A percentile compares a stretch with the other conserved stretches of the same genome.
Conservation (phyloP, 1,140 invertebrate species). For the Drosophila oshimai region DNA sequence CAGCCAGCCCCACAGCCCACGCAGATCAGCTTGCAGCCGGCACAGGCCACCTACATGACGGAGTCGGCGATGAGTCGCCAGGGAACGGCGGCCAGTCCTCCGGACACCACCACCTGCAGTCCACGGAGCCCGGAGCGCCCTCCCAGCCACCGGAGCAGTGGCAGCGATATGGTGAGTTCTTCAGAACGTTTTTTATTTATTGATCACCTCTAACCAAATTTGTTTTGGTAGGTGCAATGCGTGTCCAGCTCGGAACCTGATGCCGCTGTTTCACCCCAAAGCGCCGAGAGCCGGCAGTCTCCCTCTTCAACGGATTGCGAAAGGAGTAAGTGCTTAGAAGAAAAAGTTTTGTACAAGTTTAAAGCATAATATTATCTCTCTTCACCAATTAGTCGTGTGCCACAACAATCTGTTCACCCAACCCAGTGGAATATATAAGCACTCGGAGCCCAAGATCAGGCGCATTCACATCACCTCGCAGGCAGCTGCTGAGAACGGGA, state of each 20-base stretch:
- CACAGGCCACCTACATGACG: conserved; percentile 64
- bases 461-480: conserved; percentile 77
- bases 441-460: conserved; percentile 75
- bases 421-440: conserved; percentile 70
- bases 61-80: conserved; percentile 69
- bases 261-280: conserved; percentile 83
- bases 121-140: conserved; percentile 83
- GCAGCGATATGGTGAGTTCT: conserved; percentile 78
- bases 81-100: conserved; percentile 84
- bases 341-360: no score
- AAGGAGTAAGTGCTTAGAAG: conserved; percentile 65
- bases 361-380: background rate
- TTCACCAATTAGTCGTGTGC: conserved; percentile 15
- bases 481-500: conserved; percentile 30
- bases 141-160: conserved; percentile 76
- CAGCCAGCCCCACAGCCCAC: conserved; percentile 45
- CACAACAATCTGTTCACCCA: conserved; percentile 58
- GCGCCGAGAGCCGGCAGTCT: conserved; percentile 73
- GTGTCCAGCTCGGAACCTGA: conserved; percentile 92
- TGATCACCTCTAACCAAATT: background rate
- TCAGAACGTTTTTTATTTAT: fast-evolving
- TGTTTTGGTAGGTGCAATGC: conserved; percentile 88
- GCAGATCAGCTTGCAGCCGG: conserved; percentile 47
- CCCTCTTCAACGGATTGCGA: conserved; percentile 78
- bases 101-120: conserved; percentile 92